Evolutionary conservation across 2,113 vertebrate species (phyloP).

Genomic region (Craseonycteris thonglongyai): DNA sequence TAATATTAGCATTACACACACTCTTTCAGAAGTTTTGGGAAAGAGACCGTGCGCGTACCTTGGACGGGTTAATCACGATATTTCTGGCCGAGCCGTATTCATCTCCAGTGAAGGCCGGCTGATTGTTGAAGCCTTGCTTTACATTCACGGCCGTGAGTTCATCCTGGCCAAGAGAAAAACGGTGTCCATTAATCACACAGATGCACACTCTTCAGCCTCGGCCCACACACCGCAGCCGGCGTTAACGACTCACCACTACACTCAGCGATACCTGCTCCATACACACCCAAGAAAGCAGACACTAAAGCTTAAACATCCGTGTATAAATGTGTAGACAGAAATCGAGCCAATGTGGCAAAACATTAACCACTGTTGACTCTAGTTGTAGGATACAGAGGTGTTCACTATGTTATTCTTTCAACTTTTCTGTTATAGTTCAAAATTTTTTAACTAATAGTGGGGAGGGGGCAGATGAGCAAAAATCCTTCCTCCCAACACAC

Average conservation of each 20-base stretch:
- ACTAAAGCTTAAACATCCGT: not conserved
- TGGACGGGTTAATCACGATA: constrained; percentile 81
- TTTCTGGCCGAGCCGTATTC: constrained; percentile 82
- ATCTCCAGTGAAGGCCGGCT: constrained; percentile 83
- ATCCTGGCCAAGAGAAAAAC: constrained; percentile 76
- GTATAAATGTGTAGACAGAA: not conserved
- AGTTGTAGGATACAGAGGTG: accelerated
- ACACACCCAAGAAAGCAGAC: not conserved
- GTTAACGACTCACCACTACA: too few species aligned
- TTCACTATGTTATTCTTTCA: not conserved
- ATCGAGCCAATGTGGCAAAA: not conserved
- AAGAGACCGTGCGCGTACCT: constrained; percentile 65
- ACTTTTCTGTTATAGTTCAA: not conserved
- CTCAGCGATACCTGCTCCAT: too few species aligned
- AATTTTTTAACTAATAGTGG: not conserved
- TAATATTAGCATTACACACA: too few species aligned
- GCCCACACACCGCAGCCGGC: not conserved
- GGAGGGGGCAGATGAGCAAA: not conserved
- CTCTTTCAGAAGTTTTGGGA: not conserved
- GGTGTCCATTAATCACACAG: not conserved
- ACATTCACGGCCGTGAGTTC: constrained; percentile 84
- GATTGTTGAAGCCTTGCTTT: constrained; percentile 84
- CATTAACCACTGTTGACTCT: not conserved
- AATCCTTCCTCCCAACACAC: too few species aligned
- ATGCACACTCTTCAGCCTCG: not conserved